Percentiles rank a stretch among this genome's conserved stretches.
Conservation (phyloP, 2,888 invertebrate species). For the Carabus problematicus region DNA sequence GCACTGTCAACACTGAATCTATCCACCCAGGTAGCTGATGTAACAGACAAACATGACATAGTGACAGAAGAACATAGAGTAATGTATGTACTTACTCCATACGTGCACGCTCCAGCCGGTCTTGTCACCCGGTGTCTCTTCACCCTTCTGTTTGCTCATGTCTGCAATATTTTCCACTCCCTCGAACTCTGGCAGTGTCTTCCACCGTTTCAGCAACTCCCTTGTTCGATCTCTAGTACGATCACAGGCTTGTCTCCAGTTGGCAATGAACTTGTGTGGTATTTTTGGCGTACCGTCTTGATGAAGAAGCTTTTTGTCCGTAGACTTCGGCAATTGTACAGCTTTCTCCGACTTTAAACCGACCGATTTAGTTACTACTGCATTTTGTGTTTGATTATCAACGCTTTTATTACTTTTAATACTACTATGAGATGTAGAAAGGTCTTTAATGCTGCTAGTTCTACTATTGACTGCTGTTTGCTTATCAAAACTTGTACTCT, state of each 20-base stretch:
- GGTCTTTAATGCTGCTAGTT: conserved; percentile 54
- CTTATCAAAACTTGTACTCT: conserved; percentile 43
- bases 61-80: not conserved
- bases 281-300: conserved; percentile 65
- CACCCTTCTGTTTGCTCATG: conserved; percentile 58
- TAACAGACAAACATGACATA: conserved; percentile 34
- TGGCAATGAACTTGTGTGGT: conserved; percentile 74
- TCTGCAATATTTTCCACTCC: conserved; percentile 54
- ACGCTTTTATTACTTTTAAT: conserved; percentile 56
- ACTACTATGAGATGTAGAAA: conserved; percentile 54
- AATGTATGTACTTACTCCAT: conserved; percentile 68
- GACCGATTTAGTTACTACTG: conserved; percentile 50
- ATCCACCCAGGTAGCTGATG: conserved; percentile 76
- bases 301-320: conserved; percentile 51
- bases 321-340: conserved; percentile 54
- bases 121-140: conserved; percentile 46
- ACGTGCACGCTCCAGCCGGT: conserved; percentile 80
- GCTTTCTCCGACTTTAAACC: conserved; percentile 57
- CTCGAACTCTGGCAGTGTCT: conserved; percentile 69
- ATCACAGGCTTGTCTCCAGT: conserved; percentile 79
- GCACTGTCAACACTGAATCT: conserved; percentile 72
- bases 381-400: conserved; percentile 51
- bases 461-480: conserved; percentile 48
- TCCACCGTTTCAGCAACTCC: conserved; percentile 74
- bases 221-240: conserved; percentile 77